A percentile compares a stretch with the other conserved stretches of the same genome.
Conservation (phyloP, 1,140 invertebrate species). For the Musca domestica region DNA sequence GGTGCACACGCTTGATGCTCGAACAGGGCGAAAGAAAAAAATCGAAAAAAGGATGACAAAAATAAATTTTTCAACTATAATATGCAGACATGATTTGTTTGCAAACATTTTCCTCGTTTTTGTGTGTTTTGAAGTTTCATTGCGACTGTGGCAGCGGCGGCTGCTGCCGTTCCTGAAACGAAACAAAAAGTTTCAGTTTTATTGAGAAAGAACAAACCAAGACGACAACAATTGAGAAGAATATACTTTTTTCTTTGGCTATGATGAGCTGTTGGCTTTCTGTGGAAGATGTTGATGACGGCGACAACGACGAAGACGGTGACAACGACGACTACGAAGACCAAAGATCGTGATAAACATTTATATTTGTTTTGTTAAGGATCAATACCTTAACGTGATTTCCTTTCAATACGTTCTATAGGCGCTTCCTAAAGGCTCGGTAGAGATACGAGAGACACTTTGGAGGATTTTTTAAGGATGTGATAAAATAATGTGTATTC, state of each 20-base stretch:
- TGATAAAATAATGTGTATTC: too few species aligned
- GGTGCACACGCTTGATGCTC: too few species aligned
- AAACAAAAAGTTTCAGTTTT: slow-evolving; percentile 10
- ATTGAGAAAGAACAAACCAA: not conserved
- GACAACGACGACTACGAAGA: too few species aligned
- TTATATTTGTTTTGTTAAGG: slow-evolving; percentile 22
- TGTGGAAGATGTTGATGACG: not conserved
- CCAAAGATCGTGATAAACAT: slow-evolving; percentile 18
- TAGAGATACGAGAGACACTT: too few species aligned
- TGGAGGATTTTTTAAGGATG: too few species aligned
- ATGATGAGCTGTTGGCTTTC: not conserved
- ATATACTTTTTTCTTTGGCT: too few species aligned
- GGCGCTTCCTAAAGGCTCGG: too few species aligned
- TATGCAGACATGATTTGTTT: slow-evolving; percentile 21
- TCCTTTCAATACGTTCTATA: slow-evolving; percentile 11
- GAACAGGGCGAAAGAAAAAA: not conserved
- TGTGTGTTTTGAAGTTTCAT: not conserved
- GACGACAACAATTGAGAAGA: too few species aligned
- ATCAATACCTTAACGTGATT: slow-evolving; percentile 22
- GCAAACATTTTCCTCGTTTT: slow-evolving; percentile 13
- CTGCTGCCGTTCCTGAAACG: too few species aligned
- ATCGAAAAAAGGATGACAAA: slow-evolving; percentile 6
- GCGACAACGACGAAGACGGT: too few species aligned
- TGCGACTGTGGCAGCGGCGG: not conserved
- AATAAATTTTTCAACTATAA: slow-evolving; percentile 20